These are phyloP conservation scores for Stegana nigrithorax DNA, from an alignment of 2,888 invertebrate species.

Conservation along the genomic window DNA sequence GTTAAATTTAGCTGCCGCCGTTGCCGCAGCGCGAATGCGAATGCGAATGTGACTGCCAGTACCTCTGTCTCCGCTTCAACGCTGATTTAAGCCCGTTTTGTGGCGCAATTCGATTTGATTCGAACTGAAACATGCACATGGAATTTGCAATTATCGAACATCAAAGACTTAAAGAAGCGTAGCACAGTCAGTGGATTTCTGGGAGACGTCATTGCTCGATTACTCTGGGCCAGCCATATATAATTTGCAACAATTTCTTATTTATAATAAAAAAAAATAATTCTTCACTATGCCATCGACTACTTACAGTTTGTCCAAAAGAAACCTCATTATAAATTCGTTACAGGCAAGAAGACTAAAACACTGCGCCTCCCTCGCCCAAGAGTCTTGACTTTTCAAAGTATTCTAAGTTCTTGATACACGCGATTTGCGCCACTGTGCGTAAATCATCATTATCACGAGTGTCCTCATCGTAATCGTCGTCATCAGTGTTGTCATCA, in stretches of 20 bases:
- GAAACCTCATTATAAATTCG: too few species aligned
- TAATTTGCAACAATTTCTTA: too few species aligned
- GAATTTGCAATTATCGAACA: constrained; percentile 67
- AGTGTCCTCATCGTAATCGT: neutral
- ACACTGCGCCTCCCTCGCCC: too few species aligned
- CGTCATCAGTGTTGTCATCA: neutral
- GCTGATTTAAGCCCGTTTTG: constrained; percentile 65
- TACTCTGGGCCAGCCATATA: too few species aligned
- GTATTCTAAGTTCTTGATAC: too few species aligned
- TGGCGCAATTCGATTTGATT: constrained; percentile 54
- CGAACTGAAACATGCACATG: constrained; percentile 62
- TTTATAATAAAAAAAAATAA: too few species aligned
- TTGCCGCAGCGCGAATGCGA: neutral
- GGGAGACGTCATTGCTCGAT: too few species aligned
- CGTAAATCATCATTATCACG: neutral
- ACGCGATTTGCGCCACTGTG: neutral
- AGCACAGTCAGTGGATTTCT: too few species aligned
- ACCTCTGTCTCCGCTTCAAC: neutral
- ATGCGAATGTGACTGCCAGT: neutral
- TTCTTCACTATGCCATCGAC: too few species aligned
- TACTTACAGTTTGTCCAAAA: too few species aligned
- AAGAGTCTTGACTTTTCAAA: too few species aligned
- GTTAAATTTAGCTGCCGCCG: constrained; percentile 63
- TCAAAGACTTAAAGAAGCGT: constrained; percentile 48
- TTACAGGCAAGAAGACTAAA: too few species aligned